Conservation (phyloP, 2,113 vertebrate genomes). For the Cyphomyrus plagiostoma region DNA sequence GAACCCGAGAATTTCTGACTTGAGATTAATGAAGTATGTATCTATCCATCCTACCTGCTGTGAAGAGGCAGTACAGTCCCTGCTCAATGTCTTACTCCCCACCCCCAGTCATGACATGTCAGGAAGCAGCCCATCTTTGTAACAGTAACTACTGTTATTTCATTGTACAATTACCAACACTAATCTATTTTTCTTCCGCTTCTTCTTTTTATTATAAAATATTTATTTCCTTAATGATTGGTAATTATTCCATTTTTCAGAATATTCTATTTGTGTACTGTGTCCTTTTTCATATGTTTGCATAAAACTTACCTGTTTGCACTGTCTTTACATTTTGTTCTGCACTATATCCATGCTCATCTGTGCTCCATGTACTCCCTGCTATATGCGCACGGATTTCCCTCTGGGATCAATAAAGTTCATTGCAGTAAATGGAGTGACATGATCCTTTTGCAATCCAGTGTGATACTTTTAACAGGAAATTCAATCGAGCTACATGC, state of each 20-base stretch:
- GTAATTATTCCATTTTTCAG: not conserved
- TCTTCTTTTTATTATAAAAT: not conserved
- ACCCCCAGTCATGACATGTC: not conserved
- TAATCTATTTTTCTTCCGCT: not conserved
- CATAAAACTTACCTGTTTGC: not conserved
- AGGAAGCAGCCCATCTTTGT: not conserved
- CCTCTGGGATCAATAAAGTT: not conserved
- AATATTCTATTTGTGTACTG: not conserved
- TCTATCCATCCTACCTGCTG: not conserved
- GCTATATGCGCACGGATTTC: not conserved
- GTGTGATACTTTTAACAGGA: not conserved
- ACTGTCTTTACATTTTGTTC: not conserved
- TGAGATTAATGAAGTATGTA: not conserved
- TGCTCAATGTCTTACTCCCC: not conserved
- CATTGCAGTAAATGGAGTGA: not conserved
- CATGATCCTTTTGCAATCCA: not conserved
- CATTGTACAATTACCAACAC: not conserved
- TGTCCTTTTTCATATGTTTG: not conserved
- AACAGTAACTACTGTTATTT: not conserved
- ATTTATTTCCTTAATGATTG: not conserved
- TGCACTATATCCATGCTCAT: not conserved
- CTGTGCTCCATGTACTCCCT: not conserved
- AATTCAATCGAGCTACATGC: not conserved
- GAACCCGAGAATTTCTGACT: not conserved
- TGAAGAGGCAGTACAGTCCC: not conserved